Evolutionary conservation across 2,797 vertebrate species (phyloP).

Genomic region (Peromyscus attwateri): DNA sequence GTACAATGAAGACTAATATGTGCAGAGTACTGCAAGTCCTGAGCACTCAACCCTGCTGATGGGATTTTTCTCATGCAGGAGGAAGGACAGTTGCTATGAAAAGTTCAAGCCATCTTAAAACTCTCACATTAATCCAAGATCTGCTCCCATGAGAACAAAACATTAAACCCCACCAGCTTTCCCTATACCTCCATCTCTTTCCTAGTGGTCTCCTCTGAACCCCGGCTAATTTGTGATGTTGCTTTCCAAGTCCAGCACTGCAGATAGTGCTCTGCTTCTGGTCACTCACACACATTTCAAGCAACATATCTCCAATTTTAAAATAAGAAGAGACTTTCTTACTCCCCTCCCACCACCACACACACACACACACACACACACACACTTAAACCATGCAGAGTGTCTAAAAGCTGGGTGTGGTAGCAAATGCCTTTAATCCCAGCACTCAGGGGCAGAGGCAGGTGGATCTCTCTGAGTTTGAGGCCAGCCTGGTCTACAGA

Average conservation of each 20-base stretch:
- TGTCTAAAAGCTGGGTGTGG: not conserved
- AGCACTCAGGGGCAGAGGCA: not conserved
- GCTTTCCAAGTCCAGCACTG: conserved; percentile 25
- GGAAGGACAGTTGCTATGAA: not conserved
- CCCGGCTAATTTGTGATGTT: not conserved
- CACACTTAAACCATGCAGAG: not conserved
- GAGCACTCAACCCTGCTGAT: not conserved
- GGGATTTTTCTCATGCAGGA: conserved; percentile 16
- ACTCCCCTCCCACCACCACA: too few species aligned
- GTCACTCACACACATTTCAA: conserved; percentile 33
- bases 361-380: too few species aligned
- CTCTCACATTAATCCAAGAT: conserved; percentile 36
- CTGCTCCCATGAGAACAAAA: conserved; percentile 28
- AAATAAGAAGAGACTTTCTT: conserved; percentile 19
- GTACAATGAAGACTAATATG: not conserved
- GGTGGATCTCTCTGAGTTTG: not conserved
- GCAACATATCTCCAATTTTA: not conserved
- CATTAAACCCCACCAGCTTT: not conserved
- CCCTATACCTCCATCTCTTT: not conserved
- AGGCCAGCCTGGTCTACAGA: not conserved
- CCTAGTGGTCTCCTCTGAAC: not conserved
- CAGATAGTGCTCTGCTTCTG: conserved; percentile 31
- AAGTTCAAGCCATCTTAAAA: conserved; percentile 28
- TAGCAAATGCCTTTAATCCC: not conserved
- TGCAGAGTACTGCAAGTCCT: not conserved